Evolutionary conservation across 1,140 invertebrate genomes (phyloP).

Genomic region (Idris sp.): DNA sequence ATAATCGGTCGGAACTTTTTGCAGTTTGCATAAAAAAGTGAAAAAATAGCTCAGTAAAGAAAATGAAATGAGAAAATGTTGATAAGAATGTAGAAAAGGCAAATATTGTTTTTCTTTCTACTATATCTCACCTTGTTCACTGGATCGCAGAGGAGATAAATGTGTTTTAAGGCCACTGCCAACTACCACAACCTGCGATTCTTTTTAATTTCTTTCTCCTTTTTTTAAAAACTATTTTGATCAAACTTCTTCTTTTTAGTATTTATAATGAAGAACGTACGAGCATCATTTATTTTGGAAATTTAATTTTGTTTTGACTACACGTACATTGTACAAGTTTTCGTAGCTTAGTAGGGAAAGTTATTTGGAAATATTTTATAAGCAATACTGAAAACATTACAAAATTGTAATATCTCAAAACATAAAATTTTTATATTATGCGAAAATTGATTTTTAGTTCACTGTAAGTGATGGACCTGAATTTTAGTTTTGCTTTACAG

Average conservation of each 20-base stretch:
- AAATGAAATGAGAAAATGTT: constrained; percentile 22
- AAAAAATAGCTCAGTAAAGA: constrained; percentile 7
- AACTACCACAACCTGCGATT: constrained; percentile 25
- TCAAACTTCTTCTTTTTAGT: constrained; percentile 22
- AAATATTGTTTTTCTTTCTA: constrained; percentile 60
- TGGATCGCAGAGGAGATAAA: constrained; percentile 46
- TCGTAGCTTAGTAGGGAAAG: background rate
- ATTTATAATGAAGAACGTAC: constrained; percentile 36
- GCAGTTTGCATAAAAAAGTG: constrained; percentile 38
- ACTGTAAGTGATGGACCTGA: no score
- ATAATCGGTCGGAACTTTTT: constrained; percentile 43
- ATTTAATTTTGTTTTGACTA: constrained; percentile 39
- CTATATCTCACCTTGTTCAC: constrained; percentile 45
- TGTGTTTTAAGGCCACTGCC: constrained; percentile 43
- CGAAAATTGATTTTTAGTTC: no score
- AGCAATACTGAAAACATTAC: no score
- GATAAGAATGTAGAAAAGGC: constrained; percentile 49
- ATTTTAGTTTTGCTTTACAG: no score
- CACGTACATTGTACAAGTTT: constrained; percentile 1
- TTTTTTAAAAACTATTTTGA: no score
- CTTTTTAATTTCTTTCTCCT: constrained; percentile 25
- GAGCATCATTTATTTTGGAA: constrained; percentile 26
- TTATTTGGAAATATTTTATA: no score
- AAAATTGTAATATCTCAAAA: no score
- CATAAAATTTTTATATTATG: no score